Evolutionary conservation across 2,888 invertebrate species (phyloP).

Genomic region (Plebejus melissa): DNA sequence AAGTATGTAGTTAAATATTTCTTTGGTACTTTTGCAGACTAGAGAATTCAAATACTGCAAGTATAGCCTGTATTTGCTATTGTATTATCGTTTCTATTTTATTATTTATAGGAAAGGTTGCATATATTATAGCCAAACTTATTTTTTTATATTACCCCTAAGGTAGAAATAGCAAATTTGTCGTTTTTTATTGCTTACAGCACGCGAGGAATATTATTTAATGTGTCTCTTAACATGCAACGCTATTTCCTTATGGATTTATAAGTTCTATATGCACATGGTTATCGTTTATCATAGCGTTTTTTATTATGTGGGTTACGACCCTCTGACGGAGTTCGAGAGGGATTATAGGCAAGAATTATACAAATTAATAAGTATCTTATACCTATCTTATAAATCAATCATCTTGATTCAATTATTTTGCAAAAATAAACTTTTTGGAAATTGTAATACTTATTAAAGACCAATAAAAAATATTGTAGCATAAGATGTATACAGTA

Average conservation of each 20-base stretch:
- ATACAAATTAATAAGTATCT: too few species aligned
- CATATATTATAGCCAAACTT: conserved; percentile 13
- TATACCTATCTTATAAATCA: too few species aligned
- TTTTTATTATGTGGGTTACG: background rate
- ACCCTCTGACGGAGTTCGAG: background rate
- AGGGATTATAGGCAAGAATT: background rate
- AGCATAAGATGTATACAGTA: too few species aligned
- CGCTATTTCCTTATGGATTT: conserved; percentile 20
- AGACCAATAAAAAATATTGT: too few species aligned
- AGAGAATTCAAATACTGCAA: too few species aligned
- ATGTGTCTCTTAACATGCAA: conserved; percentile 25
- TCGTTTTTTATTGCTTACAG: conserved; percentile 21
- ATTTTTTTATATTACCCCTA: conserved; percentile 11
- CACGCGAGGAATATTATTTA: conserved; percentile 24
- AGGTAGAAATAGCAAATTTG: conserved; percentile 13
- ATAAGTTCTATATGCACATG: conserved; percentile 17
- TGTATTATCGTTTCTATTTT: background rate
- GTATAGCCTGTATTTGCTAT: background rate
- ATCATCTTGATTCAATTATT: background rate
- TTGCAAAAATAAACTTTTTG: background rate
- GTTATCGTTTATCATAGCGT: background rate
- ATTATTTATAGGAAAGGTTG: background rate
- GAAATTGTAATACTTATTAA: too few species aligned
- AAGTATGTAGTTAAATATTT: too few species aligned
- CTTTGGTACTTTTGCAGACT: too few species aligned